A percentile compares a stretch with the other conserved stretches of the same genome.
Conservation (phyloP, 1,140 invertebrate species). For the Trypoxylus dichotomus region DNA sequence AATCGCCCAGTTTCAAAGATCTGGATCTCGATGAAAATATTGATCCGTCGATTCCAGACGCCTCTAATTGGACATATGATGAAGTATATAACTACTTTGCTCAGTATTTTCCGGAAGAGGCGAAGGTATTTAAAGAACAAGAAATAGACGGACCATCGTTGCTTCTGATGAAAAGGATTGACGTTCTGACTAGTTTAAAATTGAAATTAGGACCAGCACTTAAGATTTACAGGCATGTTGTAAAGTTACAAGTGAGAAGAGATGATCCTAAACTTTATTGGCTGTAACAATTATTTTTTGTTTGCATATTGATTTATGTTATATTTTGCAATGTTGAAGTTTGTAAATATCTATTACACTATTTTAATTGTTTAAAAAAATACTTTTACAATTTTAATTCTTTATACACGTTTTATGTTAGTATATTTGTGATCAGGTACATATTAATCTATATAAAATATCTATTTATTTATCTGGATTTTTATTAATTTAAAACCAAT, state of each 20-base stretch:
- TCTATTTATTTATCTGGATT: neutral
- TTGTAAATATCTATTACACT: conserved; percentile 32
- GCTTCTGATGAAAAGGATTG: conserved; percentile 75
- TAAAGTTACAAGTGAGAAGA: conserved; percentile 68
- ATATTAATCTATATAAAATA: conserved; percentile 5
- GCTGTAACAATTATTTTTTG: conserved; percentile 51
- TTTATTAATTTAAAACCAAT: too few relatives aligned
- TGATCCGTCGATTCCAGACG: conserved; percentile 74
- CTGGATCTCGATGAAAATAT: conserved; percentile 53
- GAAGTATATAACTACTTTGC: conserved; percentile 82
- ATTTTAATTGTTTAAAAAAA: conserved; percentile 29
- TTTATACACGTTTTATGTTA: conserved; percentile 16
- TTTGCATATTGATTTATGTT: conserved; percentile 4
- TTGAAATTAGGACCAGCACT: conserved; percentile 83
- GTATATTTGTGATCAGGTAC: conserved; percentile 4
- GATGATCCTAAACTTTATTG: conserved; percentile 71
- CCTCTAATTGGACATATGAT: conserved; percentile 75
- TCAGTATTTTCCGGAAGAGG: conserved; percentile 72
- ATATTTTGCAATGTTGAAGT: conserved; percentile 11
- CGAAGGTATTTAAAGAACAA: conserved; percentile 77
- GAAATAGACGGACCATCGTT: conserved; percentile 87
- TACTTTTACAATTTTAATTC: conserved; percentile 9
- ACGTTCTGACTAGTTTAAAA: conserved; percentile 76
- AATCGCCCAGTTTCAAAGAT: conserved; percentile 47
- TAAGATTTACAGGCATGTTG: conserved; percentile 80